Conservation (phyloP, 1,140 invertebrate species). For the Meloidogyne floridensis region DNA sequence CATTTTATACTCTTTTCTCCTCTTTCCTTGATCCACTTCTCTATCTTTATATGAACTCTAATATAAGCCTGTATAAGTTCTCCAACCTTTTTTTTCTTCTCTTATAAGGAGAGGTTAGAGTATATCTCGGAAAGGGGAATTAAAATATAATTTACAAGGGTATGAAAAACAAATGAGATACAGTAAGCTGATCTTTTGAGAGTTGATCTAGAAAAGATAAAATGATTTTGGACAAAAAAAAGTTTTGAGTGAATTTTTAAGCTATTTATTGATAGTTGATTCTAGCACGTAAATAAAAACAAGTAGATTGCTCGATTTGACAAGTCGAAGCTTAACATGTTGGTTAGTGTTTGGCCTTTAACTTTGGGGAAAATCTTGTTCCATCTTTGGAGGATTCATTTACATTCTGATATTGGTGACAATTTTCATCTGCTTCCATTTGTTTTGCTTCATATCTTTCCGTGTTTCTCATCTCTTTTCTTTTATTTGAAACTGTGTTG, state of each 20-base stretch:
- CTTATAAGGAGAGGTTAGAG: not conserved
- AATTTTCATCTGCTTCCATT: too few species aligned
- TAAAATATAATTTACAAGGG: not conserved
- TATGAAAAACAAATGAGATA: not conserved
- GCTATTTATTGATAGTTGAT: not conserved
- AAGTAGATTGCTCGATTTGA: too few species aligned
- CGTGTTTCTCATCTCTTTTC: too few species aligned
- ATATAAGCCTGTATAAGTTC: not conserved
- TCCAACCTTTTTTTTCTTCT: conserved; percentile 6
- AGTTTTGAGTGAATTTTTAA: not conserved
- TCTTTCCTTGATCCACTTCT: conserved; percentile 24
- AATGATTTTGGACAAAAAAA: too few species aligned
- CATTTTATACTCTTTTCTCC: conserved; percentile 28
- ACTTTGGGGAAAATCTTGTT: too few species aligned
- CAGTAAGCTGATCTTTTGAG: not conserved
- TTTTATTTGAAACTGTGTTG: too few species aligned
- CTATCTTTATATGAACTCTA: conserved; percentile 13
- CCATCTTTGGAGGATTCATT: too few species aligned
- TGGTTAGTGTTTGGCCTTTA: too few species aligned
- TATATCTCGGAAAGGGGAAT: conserved; percentile 1
- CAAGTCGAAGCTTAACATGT: too few species aligned
- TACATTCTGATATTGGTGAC: too few species aligned
- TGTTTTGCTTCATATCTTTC: too few species aligned
- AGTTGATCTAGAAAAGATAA: not conserved
- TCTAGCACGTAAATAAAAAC: too few species aligned